These are phyloP conservation scores for Cinclus mexicanus DNA, from an alignment of 2,113 vertebrate species.

Conservation along the genomic window DNA sequence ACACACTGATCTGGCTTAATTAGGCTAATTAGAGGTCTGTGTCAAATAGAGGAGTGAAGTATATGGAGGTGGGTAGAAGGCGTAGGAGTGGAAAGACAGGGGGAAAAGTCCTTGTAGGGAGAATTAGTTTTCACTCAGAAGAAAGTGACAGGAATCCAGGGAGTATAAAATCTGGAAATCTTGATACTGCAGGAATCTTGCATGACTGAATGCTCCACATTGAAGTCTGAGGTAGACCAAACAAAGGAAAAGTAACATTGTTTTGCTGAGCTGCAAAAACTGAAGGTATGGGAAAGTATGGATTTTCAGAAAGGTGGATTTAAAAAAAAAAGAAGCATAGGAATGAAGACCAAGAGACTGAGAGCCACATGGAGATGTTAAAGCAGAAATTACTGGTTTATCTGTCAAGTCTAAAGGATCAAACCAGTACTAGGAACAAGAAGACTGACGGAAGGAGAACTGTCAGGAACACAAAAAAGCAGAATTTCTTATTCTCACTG, in stretches of 20 bases:
- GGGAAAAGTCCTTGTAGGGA: background rate
- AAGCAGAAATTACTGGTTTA: background rate
- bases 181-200: background rate
- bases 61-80: background rate
- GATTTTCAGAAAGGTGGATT: background rate
- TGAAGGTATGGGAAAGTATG: background rate
- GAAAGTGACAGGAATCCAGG: background rate
- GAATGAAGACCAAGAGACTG: background rate
- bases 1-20: slow-evolving; percentile 36
- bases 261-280: background rate
- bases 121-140: background rate
- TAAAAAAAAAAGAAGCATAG: background rate
- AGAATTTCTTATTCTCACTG: background rate
- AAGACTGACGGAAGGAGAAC: background rate
- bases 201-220: background rate
- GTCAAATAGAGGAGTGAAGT: slow-evolving; percentile 24
- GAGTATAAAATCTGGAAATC: background rate
- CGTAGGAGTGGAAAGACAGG: background rate
- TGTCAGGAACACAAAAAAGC: background rate
- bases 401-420: background rate
- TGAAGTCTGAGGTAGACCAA: background rate
- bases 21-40: slow-evolving; percentile 33
- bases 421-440: background rate
- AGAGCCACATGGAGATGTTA: background rate
- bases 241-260: background rate